Conservation (phyloP, 2,113 vertebrate genomes). For the Eonycteris spelaea region DNA sequence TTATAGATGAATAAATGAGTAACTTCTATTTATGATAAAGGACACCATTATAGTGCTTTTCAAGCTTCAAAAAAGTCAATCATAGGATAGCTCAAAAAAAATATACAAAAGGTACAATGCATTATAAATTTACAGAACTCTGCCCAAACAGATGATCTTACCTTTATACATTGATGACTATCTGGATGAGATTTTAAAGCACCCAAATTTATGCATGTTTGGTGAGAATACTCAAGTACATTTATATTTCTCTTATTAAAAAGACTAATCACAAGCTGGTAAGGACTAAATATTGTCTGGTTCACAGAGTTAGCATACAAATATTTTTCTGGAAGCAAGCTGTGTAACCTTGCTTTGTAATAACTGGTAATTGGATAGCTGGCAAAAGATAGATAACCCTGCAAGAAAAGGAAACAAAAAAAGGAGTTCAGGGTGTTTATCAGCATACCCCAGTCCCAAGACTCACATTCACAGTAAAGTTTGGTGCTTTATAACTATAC, state of each 20-base stretch:
- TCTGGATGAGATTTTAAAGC: slow-evolving; percentile 11
- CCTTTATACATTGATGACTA: not conserved
- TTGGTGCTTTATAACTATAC: not conserved
- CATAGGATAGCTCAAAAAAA: not conserved
- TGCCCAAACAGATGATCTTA: not conserved
- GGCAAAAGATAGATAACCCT: not conserved
- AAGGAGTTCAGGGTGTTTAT: not conserved
- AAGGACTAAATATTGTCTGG: not conserved
- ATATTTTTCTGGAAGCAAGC: not conserved
- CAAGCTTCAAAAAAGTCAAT: not conserved
- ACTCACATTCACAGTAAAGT: not conserved
- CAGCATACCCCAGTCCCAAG: not conserved
- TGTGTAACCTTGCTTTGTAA: not conserved
- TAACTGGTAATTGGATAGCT: not conserved
- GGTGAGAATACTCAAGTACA: not conserved
- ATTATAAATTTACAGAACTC: not conserved
- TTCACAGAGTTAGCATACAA: not conserved
- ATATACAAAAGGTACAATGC: not conserved
- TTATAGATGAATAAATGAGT: not conserved
- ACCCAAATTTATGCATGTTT: slow-evolving; percentile 25
- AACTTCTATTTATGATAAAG: not conserved
- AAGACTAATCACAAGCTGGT: not conserved
- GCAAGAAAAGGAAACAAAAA: not conserved
- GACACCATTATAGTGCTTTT: not conserved
- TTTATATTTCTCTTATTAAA: slow-evolving; percentile 29